Base-by-base conservation (phyloP, 2,797 vertebrate species). In the Telmatherina bonti region DNA sequence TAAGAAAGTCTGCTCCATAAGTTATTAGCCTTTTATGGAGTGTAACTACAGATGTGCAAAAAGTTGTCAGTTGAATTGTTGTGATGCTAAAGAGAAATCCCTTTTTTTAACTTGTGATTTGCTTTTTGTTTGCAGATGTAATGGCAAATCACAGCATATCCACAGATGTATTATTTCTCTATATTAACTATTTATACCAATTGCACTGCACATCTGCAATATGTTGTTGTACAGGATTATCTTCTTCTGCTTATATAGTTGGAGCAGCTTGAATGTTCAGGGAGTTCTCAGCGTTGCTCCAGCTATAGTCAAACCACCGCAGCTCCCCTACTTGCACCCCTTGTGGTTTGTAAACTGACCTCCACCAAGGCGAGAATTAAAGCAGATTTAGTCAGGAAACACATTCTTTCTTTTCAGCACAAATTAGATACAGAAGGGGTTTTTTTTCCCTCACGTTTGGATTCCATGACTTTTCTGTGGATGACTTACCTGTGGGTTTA, bases 381-480 rank as follows among this genome's bases (percentile, higher is more conserved):
- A 84, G 66, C 78, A 62, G 63, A 82, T 79, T 83, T 82, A 67
- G 67, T 85, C 75, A 70, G 61, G 78, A 86, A 90, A 87, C 45
- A 29, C 84, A 87, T 92, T 88, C 70, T 86, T 86, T 89, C 91
- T 82, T 45, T 62, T 57, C 62, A 51, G 55, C 74, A 84, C 80
- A 90, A 89, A 92, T 90, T 90, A 94, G 80, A 87, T 89, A 92
- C 86, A 91, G 83, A n/a, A 66, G 10, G 18, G 30, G 63, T 87
- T 92, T 85, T 26, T 24, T 20, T 18, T 65, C 66, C 43, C 22
- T 29, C 83, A 3, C 86, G 84, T 90, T 83, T 84, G 62, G 92
- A 78, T 78, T 82, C 88, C 70, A 83, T 71, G 71, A 68, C 38
- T 76, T 70, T 94, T 90, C 90, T 93, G 93, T 94, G 93, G 93